A percentile compares a stretch with the other conserved stretches of the same genome.
Evolutionary conservation across 1,140 invertebrate genomes (phyloP).

Genomic region (Zaprionus davidi): DNA sequence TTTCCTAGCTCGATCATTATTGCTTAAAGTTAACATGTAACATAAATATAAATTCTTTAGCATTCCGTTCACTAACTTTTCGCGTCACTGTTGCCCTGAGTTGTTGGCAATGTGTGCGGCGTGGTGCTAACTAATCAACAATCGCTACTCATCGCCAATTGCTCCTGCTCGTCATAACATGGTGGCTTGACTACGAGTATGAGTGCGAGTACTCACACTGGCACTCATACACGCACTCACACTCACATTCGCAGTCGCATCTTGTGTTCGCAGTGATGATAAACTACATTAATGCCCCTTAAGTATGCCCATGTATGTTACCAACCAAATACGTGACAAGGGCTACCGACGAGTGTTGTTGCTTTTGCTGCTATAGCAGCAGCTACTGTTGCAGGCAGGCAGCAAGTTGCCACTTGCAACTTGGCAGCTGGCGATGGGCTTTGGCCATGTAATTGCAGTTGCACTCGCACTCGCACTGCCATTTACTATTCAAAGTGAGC

Average conservation of each 20-base stretch:
- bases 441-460: slow-evolving; percentile 63
- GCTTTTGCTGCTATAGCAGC: neutral
- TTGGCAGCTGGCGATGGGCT: slow-evolving; percentile 42
- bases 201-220: neutral
- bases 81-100: slow-evolving; percentile 33
- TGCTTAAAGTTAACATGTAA: too few relatives aligned
- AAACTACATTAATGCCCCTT: slow-evolving; percentile 77
- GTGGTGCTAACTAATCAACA: slow-evolving; percentile 42
- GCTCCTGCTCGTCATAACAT: slow-evolving; percentile 69
- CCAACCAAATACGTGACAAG: slow-evolving; percentile 71
- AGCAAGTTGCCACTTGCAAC: slow-evolving; percentile 35
- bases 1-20: too few relatives aligned
- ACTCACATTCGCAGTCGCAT: slow-evolving; percentile 30
- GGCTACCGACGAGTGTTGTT: slow-evolving; percentile 34
- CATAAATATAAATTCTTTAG: too few relatives aligned
- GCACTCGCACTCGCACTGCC: slow-evolving; percentile 44
- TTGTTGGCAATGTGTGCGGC: slow-evolving; percentile 35
- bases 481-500: slow-evolving; percentile 41
- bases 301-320: slow-evolving; percentile 77
- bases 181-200: slow-evolving; percentile 34
- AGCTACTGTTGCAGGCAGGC: neutral
- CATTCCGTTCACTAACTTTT: neutral
- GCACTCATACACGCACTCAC: slow-evolving; percentile 1
- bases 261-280: slow-evolving; percentile 53
- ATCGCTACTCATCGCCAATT: slow-evolving; percentile 42